Evolutionary conservation across 2,888 invertebrate genomes (phyloP).

Genomic region (Drosophila melanocephala): DNA sequence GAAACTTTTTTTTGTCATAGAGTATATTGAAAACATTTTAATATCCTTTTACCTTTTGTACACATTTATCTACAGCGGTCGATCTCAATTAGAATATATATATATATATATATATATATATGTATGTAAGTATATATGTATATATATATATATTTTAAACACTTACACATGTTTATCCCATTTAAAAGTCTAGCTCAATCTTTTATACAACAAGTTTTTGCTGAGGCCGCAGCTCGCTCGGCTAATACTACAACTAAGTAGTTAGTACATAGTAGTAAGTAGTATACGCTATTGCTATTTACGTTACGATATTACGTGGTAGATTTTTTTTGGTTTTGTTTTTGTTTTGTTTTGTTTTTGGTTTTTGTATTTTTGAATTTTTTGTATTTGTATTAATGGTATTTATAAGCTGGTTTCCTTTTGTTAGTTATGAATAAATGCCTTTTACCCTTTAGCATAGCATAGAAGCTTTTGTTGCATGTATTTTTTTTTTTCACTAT

Average conservation of each 20-base stretch:
- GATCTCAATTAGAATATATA: conserved; percentile 56
- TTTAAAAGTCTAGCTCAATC: conserved; percentile 81
- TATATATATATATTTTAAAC: conserved; percentile 38
- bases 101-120: conserved; percentile 40
- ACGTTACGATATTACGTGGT: conserved; percentile 73
- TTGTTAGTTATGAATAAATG: conserved; percentile 71
- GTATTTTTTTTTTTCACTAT: conserved; percentile 32
- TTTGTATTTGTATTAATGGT: conserved; percentile 46
- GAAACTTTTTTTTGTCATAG: conserved; percentile 16
- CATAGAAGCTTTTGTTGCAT: conserved; percentile 57
- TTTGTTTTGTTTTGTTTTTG: too few relatives aligned
- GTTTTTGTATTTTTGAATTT: conserved; percentile 6
- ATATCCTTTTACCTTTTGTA: conserved; percentile 58
- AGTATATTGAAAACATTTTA: conserved; percentile 40
- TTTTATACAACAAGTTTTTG: conserved; percentile 75
- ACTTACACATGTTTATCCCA: conserved; percentile 33
- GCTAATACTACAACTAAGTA: conserved; percentile 58
- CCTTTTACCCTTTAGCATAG: conserved; percentile 83
- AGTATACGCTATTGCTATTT: conserved; percentile 75
- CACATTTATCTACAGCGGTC: conserved; percentile 70
- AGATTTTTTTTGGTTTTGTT: conserved; percentile 6
- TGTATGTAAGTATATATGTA: conserved; percentile 47
- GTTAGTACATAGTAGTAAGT: conserved; percentile 24
- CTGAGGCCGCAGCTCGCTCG: conserved; percentile 60
- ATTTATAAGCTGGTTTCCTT: conserved; percentile 76